phyloP scores from a whole-genome alignment of 1,140 invertebrate species.

The Halesus radiatus region DNA sequence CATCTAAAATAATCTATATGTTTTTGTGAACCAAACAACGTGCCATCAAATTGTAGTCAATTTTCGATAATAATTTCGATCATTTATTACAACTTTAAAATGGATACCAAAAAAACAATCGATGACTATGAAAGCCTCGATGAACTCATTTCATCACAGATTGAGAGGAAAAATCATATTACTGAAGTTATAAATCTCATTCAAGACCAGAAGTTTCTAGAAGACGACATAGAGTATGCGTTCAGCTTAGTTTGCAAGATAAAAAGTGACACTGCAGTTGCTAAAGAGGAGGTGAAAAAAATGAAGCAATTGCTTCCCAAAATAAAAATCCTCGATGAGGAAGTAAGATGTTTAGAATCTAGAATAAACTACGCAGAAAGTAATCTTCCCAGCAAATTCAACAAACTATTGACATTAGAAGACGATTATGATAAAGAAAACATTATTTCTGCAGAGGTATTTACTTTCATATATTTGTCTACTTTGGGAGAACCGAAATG shows the following conservation, averaged over 20 bases:
- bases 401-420: conserved; percentile 34
- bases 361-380: conserved; percentile 40
- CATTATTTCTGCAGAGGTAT: conserved; percentile 2
- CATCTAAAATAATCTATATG: no score
- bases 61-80: conserved; percentile 2
- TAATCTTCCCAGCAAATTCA: conserved; percentile 50
- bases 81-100: conserved; percentile 10
- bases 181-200: conserved; percentile 37
- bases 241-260: conserved; percentile 39
- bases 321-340: conserved; percentile 2
- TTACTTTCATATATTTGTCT: no score
- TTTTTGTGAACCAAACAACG: no score
- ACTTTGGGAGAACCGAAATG: no score
- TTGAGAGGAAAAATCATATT: conserved; percentile 35
- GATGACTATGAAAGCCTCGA: conserved; percentile 47
- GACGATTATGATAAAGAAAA: conserved; percentile 38
- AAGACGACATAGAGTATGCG: conserved; percentile 27
- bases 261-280: conserved; percentile 18
- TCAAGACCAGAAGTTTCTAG: conserved; percentile 45
- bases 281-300: conserved; percentile 14
- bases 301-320: conserved; percentile 14
- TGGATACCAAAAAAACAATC: conserved; percentile 36
- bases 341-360: conserved; percentile 2
- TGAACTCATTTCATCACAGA: conserved; percentile 48
- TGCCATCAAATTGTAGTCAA: background rate